Conservation (phyloP, 2,113 vertebrate species). For the Varanus komodoensis region DNA sequence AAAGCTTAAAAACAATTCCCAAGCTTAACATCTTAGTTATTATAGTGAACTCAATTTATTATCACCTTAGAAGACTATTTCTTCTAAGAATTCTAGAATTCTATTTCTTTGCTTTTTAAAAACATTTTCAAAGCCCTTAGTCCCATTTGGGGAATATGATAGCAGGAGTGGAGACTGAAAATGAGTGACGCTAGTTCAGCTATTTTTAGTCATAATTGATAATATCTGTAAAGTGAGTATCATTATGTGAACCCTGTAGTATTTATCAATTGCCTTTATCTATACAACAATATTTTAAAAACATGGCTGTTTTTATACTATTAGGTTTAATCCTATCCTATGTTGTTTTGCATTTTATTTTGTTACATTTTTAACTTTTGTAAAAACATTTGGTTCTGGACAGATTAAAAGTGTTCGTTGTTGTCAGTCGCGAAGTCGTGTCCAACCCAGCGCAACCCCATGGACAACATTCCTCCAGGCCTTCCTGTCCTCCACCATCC, state of each 20-base stretch:
- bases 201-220: background rate
- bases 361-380: too few species aligned
- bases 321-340: too few species aligned
- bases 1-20: constrained; percentile 11
- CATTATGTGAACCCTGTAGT: background rate
- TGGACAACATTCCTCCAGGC: too few species aligned
- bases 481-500: too few species aligned
- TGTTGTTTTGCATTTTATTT: too few species aligned
- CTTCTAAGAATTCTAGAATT: too few species aligned
- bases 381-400: too few species aligned
- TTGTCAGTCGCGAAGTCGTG: too few species aligned
- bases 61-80: background rate
- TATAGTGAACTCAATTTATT: background rate
- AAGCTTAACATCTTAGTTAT: background rate
- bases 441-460: too few species aligned
- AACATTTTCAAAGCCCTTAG: background rate
- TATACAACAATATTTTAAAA: background rate
- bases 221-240: background rate
- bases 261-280: constrained; percentile 18
- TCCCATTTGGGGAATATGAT: background rate
- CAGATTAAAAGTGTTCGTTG: too few species aligned
- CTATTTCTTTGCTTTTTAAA: too few species aligned
- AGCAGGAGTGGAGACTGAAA: background rate
- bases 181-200: background rate
- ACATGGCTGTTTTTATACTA: too few species aligned